Conservation (phyloP, 2,888 invertebrate species). For the Tenthredo scrophulariae region DNA sequence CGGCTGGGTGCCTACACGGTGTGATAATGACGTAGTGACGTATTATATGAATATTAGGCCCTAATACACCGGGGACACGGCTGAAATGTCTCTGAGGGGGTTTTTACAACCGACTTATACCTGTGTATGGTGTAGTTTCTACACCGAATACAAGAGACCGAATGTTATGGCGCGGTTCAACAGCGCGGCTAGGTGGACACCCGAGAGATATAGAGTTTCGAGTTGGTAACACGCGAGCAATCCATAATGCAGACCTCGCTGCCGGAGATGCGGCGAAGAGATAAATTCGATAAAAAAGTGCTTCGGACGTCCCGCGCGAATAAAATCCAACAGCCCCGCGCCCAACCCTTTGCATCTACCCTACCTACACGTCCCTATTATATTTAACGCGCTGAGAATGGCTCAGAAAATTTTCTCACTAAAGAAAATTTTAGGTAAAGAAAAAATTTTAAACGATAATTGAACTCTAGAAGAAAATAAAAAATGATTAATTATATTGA, state of each 20-base stretch:
- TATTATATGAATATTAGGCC: conserved; percentile 30
- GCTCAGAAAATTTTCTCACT: neutral
- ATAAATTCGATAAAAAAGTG: conserved; percentile 70
- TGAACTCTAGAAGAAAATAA: neutral
- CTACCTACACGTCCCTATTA: neutral
- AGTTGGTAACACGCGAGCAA: conserved; percentile 74
- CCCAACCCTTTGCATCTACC: neutral
- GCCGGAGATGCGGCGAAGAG: conserved; percentile 72
- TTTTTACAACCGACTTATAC: neutral
- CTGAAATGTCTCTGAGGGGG: neutral
- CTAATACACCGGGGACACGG: conserved; percentile 30
- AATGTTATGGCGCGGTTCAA: neutral
- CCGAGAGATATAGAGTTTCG: conserved; percentile 30
- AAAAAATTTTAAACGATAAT: neutral
- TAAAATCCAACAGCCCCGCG: neutral
- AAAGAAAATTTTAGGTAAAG: neutral
- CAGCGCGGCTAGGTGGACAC: neutral
- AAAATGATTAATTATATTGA: neutral
- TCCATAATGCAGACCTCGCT: conserved; percentile 74
- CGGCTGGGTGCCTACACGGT: neutral
- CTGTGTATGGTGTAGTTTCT: neutral
- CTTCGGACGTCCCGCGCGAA: conserved; percentile 9
- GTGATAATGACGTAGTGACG: neutral
- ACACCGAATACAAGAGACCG: conserved; percentile 24
- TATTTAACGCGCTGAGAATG: neutral